phyloP scores from a whole-genome alignment of 2,797 vertebrate genomes.

The Nothura maculosa region DNA sequence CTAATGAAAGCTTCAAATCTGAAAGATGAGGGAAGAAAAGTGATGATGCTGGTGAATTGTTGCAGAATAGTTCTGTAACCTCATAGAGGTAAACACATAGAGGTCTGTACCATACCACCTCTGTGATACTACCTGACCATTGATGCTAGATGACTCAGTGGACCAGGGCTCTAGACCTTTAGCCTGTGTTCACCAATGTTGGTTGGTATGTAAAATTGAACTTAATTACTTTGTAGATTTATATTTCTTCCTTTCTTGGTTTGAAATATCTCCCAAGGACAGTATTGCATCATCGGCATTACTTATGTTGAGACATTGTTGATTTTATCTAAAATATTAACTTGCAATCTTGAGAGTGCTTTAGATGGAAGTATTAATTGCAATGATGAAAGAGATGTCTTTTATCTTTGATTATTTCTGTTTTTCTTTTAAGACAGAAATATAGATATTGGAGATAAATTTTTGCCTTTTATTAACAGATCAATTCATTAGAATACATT shows the following conservation, averaged over 20 bases:
- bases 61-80: background rate
- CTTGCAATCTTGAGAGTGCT: background rate
- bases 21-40: background rate
- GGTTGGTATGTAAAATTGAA: background rate
- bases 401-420: background rate
- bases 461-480: background rate
- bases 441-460: background rate
- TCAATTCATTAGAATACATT: background rate
- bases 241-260: background rate
- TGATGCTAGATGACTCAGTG: background rate
- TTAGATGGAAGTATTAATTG: slow-evolving; percentile 15
- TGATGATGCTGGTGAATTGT: background rate
- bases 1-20: background rate
- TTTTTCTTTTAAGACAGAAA: background rate
- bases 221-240: background rate
- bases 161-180: background rate
- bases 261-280: background rate
- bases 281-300: background rate
- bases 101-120: background rate
- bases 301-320: background rate
- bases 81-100: too few species aligned
- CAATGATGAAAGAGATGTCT: background rate
- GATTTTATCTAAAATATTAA: background rate
- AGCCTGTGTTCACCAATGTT: background rate
- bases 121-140: background rate